Base-by-base conservation (phyloP, 2,888 invertebrate species). In the Acanthosepion lycidas region DNA sequence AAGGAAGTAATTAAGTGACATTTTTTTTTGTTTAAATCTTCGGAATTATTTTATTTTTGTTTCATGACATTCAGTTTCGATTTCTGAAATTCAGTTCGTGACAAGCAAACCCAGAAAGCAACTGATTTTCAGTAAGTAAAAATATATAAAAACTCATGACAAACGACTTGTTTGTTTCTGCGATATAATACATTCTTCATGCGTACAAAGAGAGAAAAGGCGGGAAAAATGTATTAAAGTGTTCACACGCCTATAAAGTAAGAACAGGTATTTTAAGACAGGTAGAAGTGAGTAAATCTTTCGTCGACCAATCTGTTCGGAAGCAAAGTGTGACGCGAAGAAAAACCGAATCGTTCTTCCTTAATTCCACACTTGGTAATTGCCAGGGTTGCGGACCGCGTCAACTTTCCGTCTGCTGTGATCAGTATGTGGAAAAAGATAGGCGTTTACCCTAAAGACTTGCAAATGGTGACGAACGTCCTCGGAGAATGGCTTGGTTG, bases 381-480 rank as follows among this genome's bases (percentile, higher is more conserved):
- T 78, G 78, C n/a, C 9, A 33, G 15, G 78, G 78, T 12, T 78
- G n/a, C n/a, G n/a, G n/a, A 33, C 78, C n/a, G n/a, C 78, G 78
- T n/a, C n/a, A n/a, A 78, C n/a, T 78, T 78, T 33, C 23, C 33
- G n/a, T 33, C 78, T n/a, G n/a, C n/a, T 33, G 59, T 59, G 59
- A 59, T 59, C 59, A 59, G 78, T n/a, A 78, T n/a, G 78, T 78
- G 78, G n/a, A 59, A 59, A 59, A 59, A 59, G 59, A 59, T 59
- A 59, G 59, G 59, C 59, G 59, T 59, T 59, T 59, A 59, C 59
- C 59, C 59, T 59, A 59, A 59, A 78, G 78, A 78, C n/a, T 78
- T 78, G n/a, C n/a, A 78, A 78, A n/a, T 78, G 78, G 78, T 78
- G 78, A 78, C 78, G 78, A 9, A 78, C 78, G 78, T 78, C 78